Percentiles rank a stretch among this genome's conserved stretches.
phyloP scores from a whole-genome alignment of 2,888 invertebrate genomes.

The Yponomeuta evonymella region DNA sequence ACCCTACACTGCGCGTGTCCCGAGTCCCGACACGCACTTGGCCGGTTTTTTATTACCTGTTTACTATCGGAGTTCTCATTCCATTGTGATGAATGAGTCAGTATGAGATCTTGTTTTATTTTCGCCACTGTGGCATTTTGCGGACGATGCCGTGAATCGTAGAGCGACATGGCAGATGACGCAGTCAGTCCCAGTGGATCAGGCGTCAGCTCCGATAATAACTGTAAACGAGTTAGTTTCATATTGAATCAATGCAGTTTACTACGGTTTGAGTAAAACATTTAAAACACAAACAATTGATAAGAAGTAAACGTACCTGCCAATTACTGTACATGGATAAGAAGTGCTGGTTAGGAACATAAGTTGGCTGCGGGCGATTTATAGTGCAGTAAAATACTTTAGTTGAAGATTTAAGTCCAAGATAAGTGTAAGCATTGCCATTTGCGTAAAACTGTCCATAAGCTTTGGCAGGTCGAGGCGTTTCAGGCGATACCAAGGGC shows the following conservation, averaged over 20 bases:
- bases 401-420: constrained; percentile 93
- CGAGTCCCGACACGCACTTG: too few species aligned
- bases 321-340: constrained; percentile 98
- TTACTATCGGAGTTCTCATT: constrained; percentile 60
- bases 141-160: constrained; percentile 87
- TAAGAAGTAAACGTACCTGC: constrained; percentile 73
- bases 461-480: constrained; percentile 91
- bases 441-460: constrained; percentile 92
- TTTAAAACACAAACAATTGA: neutral
- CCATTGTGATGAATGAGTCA: constrained; percentile 81
- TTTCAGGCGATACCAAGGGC: constrained; percentile 92
- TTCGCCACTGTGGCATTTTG: constrained; percentile 76
- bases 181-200: constrained; percentile 81
- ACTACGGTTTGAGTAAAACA: neutral
- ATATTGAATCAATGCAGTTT: neutral
- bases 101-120: constrained; percentile 77
- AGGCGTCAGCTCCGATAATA: constrained; percentile 81
- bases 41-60: constrained; percentile 42
- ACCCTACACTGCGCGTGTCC: too few species aligned
- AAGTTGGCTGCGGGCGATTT: constrained; percentile 95
- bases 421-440: constrained; percentile 93
- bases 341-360: constrained; percentile 91
- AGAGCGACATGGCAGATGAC: constrained; percentile 80
- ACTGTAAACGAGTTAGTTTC: constrained; percentile 55
- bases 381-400: constrained; percentile 94